Conservation (phyloP, 2,888 invertebrate genomes). For the Colletes collaris region DNA sequence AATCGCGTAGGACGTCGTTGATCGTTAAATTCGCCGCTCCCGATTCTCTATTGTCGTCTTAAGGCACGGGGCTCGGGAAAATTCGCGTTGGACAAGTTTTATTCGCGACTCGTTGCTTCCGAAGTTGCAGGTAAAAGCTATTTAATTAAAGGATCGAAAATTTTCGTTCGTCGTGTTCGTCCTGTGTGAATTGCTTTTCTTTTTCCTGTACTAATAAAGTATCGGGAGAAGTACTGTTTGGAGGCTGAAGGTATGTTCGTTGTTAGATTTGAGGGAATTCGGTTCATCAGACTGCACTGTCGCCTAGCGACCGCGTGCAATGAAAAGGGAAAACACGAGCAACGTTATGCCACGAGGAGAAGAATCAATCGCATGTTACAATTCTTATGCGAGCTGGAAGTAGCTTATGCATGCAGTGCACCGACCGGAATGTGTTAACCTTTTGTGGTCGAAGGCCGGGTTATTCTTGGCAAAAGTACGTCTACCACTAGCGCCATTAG, state of each 20-base stretch:
- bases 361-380: slow-evolving; percentile 3
- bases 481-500: not conserved
- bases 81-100: no score
- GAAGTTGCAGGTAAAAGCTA: no score
- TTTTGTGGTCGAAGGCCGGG: slow-evolving; percentile 36
- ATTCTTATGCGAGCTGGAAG: slow-evolving; percentile 21
- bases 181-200: no score
- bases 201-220: no score
- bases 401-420: slow-evolving; percentile 13
- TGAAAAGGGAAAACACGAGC: not conserved
- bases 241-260: no score
- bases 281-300: not conserved
- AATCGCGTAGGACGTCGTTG: slow-evolving; percentile 47
- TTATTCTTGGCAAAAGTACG: slow-evolving; percentile 17
- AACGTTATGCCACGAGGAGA: not conserved
- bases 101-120: no score
- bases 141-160: no score
- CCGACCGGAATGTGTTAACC: slow-evolving; percentile 33
- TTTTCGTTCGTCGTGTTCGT: no score
- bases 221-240: no score
- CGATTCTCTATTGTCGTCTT: slow-evolving; percentile 68
- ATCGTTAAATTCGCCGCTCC: slow-evolving; percentile 62
- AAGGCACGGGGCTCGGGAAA: slow-evolving; percentile 6
- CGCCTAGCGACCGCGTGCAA: not conserved
- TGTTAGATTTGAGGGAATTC: not conserved